Percentiles rank a stretch among this genome's conserved stretches.
phyloP scores from a whole-genome alignment of 2,888 invertebrate genomes.

The Cecidostiba fungosa region DNA sequence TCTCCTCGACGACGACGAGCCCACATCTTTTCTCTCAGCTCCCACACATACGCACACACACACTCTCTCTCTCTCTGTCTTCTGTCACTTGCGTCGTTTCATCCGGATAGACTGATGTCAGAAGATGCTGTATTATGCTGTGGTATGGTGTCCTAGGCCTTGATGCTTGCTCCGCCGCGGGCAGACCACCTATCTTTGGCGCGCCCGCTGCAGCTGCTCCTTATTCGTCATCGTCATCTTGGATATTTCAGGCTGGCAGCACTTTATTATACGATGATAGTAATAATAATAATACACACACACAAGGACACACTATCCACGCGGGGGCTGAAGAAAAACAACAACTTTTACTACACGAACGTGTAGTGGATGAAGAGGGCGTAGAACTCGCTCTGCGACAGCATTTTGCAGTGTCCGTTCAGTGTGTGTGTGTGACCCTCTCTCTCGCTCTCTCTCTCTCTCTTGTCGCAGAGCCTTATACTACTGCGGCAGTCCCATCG shows the following conservation, averaged over 20 bases:
- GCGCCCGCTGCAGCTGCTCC: constrained; percentile 10
- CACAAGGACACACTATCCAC: neutral
- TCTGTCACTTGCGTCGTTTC: constrained; percentile 56
- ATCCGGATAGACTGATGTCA: constrained; percentile 26
- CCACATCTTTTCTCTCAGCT: constrained; percentile 10
- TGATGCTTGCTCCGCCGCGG: neutral
- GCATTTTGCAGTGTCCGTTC: constrained; percentile 68
- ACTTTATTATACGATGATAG: no score
- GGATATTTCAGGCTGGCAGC: neutral
- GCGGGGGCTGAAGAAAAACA: neutral
- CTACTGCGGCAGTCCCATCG: constrained; percentile 15
- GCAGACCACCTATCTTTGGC: constrained; percentile 2
- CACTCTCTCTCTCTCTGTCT: neutral
- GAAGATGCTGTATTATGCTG: no score
- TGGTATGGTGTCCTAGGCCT: neutral
- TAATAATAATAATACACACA: neutral
- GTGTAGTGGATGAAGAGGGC: constrained; percentile 79
- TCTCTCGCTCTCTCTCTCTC: neutral
- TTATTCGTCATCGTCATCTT: neutral
- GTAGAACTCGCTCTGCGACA: constrained; percentile 78
- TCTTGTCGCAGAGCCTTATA: neutral
- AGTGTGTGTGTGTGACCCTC: no score
- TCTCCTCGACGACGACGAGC: constrained; percentile 50
- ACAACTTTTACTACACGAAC: constrained; percentile 72
- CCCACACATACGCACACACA: neutral